Base-by-base conservation (phyloP, 1,140 invertebrate genomes). In the Tetragonula clypearis region DNA sequence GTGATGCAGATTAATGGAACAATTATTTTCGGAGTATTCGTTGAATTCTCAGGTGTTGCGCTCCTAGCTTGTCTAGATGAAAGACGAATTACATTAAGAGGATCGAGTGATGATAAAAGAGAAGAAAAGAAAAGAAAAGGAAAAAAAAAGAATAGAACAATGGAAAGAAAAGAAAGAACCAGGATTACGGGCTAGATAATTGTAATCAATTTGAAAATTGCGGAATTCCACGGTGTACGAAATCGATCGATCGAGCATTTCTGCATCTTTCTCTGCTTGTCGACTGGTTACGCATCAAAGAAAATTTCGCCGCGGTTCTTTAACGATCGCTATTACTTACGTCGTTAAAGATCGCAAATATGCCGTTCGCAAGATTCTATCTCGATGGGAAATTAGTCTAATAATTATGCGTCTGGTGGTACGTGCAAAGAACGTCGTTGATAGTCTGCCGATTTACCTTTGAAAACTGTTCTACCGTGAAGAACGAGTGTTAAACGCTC, bases 281-380 rank as follows among this genome's bases (percentile, higher is more conserved):
- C 65, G 14, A 58, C 26, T 26, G 73, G 73, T 75, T 75, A 76
- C 30, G 55, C 56, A 26, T 76, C 19, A 26, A 76, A 76, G 74
- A 56, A 78, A 83, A 77, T 19, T 19, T 58, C 3, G 9, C 35
- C 53, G 74, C 30, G 60, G 74, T 71, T 23, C 74, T 41, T 19
- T 78, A 83, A 78, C 66, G 82, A 77, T 12, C 8, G 74, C n/a
- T 55, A 83, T 83, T 58, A 78, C 35, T 78, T 83, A 83, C n/a
- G 30, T 56, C 17, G 21, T 17, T 30, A 30, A 30, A 30, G 30
- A 30, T 30, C 30, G 30, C 26, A n/a, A n/a, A n/a, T n/a, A 11
- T 14, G 56, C n/a, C 30, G 12, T 76, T 53, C 26, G 35, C n/a
- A n/a, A n/a, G 19, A 35, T 71, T 69, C 23, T 58, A 78, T 69